These are phyloP conservation scores for Eudasyphora cyanicolor DNA, from an alignment of 2,888 invertebrate genomes.

Conservation along the genomic window DNA sequence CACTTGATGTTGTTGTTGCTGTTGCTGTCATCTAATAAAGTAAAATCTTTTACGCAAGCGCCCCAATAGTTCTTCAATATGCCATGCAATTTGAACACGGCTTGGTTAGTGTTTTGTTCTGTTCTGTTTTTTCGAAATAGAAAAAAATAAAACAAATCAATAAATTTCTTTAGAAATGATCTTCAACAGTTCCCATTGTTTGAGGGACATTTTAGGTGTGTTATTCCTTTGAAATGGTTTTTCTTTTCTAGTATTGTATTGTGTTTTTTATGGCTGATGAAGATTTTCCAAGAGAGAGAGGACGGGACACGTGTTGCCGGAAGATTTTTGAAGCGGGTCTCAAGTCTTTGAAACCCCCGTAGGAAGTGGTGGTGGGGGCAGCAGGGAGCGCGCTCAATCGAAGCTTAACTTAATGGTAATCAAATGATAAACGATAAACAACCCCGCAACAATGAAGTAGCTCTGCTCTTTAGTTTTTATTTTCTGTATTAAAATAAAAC, in stretches of 20 bases:
- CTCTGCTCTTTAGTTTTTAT: background rate
- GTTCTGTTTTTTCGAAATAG: constrained; percentile 36
- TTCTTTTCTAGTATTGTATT: constrained; percentile 11
- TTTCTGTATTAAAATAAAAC: constrained; percentile 2
- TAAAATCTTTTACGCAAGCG: constrained; percentile 63
- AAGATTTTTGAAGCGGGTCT: too few relatives aligned
- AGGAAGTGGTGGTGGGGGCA: background rate
- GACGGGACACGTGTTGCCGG: constrained; percentile 62
- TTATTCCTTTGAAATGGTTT: constrained; percentile 24
- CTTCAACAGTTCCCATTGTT: constrained; percentile 47
- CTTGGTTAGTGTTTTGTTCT: background rate
- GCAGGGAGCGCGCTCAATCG: too few relatives aligned
- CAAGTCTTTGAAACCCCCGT: background rate
- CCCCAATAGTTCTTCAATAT: constrained; percentile 34
- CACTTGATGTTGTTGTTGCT: constrained; percentile 38
- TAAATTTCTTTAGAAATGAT: constrained; percentile 49
- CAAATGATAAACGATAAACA: constrained; percentile 53
- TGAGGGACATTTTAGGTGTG: too few relatives aligned
- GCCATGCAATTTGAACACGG: background rate
- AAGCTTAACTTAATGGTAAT: constrained; percentile 38
- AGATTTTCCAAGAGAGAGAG: too few relatives aligned
- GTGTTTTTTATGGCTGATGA: too few relatives aligned
- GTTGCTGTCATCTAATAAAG: constrained; percentile 43
- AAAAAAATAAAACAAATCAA: constrained; percentile 41
- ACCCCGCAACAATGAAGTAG: constrained; percentile 35